Base-by-base conservation (phyloP, 2,888 invertebrate genomes). In the Andrena bucephala region DNA sequence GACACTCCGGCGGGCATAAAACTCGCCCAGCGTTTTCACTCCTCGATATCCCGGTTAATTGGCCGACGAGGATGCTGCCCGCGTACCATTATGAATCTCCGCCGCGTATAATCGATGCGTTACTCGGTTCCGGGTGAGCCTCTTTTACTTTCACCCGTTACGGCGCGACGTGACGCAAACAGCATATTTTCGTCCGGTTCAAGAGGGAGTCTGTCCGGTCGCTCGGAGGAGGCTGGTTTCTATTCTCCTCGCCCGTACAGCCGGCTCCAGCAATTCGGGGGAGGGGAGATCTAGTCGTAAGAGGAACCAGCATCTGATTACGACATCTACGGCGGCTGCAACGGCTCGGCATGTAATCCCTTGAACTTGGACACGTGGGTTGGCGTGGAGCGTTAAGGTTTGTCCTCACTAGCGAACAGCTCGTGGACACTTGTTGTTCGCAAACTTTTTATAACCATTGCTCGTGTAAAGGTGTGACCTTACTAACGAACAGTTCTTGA, bases 141-240 rank as follows among this genome's bases (percentile, higher is more conserved):
- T 84, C 84, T 88, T 80, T 90, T 90, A 92, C 93, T 93, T 93
- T 93, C 93, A 92, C 93, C 91, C 90, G 91, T 92, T 89, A 87
- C 86, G 86, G 87, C 79, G 88, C 86, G 87, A 90, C 90, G 87
- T 90, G 91, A 91, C 90, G 89, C 87, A 87, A 89, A 89, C 89
- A 79, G 82, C 81, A 85, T 87, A 89, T 87, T 78, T 69, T 68
- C 65, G 57, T 77, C 60, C 42, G 16, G n/a, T 42, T 5, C 24
- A 52, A 67, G 10, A 29, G 27, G 54, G 81, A 82, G 75, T 85
- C 62, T 52, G 57, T 48, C 8, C 67, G 71, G 16, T 36, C 31
- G 63, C 31, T 2, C 36, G 60, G 36, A 33, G 70, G 65, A 75
- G 20, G 33, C 36, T 74, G 57, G 60, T 63, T 63, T 62, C 76